Base-by-base conservation (phyloP, 1,140 invertebrate genomes). In the Bombus huntii region DNA sequence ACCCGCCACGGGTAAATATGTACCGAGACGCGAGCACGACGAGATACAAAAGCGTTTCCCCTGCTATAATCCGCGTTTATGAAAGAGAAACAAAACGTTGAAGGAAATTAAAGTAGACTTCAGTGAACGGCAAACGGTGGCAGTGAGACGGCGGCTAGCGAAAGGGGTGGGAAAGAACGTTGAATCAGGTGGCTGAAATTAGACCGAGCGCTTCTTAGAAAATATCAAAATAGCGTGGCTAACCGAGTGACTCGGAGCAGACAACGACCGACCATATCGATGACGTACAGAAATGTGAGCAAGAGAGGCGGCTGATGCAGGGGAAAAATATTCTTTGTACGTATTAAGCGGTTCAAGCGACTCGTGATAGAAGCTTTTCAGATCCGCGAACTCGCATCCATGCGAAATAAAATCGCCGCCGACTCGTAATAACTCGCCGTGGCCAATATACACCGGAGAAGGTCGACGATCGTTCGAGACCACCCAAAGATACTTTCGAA, bases 41-140 rank as follows among this genome's bases (percentile, higher is more conserved):
- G 79, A 25, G 47, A 68, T 59, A 86, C 84, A 81, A 86, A 86
- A 86, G 84, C 84, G n/a, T 81, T 81, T 68, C 59, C 70, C 57
- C 59, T 44, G 79, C 84, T 86, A 42, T 73, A 73, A 86, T 86
- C 72, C 79, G 79, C 84, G 71, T 86, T 86, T 74, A 75, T 81
- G 84, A 86, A 86, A 86, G 79, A 73, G 84, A 86, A 81, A 86
- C 79, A 86, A 86, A 86, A 71, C 84, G 84, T 59, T 74, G 79
- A 81, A 86, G 81, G 84, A 81, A 86, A 86, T 86, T 81, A 74
- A 74, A 81, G 79, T 74, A 80, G 78, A 75, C 57, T 81, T 42
- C 18, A 22, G 57, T 3, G 79, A n/a, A 44, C 57, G 62, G 39
- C 44, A 59, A 53, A 53, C 18, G 47, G 47, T 53, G 18, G 18